Evolutionary conservation across 2,797 vertebrate genomes (phyloP), one percentile per base, ranked within the genome.

Genomic region (Rhinatrema bivittatum): DNA sequence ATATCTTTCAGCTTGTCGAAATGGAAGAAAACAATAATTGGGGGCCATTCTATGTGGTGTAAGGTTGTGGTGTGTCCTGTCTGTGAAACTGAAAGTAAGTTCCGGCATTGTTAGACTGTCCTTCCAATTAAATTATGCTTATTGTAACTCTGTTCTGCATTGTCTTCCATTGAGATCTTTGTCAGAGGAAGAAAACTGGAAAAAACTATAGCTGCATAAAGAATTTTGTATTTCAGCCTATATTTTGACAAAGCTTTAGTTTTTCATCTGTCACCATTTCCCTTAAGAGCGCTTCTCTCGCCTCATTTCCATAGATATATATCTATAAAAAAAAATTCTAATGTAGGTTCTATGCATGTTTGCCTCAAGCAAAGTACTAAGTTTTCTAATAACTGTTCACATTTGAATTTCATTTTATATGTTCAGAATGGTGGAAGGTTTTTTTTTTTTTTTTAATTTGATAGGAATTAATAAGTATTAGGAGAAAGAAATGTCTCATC

Each of bases 381-480:
- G 32, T 42, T 70, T 67, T 29, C 38, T 45, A 62, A 69, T 50
- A 45, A 50, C 53, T 53, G 46, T 55, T 63, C 40, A 21, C 54
- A 47, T 74, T 65, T 76, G 56, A 65, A 63, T 65, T 69, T 64
- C 55, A 63, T 62, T 51, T 65, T 57, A 41, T 25, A 36, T 67
- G 46, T 44, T 62, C 53, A 47, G 14, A 3, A 22, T 60, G 61
- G 42, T 53, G 59, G 34, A 46, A 41, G 36, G 30, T 30, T 42
- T 59, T 53, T 30, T 30, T 42, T 59, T 53, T 70, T 42, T 40
- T 63, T 77, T 70, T 74, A 78, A 76, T 74, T 70, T 72, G 74
- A 64, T 66, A 69, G 62, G 72, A 76, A 77, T 72, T 69, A 77
- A 50, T 79, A 74, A 72, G 38, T 60, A 60, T 65, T 68, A 68